Base-by-base conservation (phyloP, 2,888 invertebrate species). In the Metopia argyrocephala region DNA sequence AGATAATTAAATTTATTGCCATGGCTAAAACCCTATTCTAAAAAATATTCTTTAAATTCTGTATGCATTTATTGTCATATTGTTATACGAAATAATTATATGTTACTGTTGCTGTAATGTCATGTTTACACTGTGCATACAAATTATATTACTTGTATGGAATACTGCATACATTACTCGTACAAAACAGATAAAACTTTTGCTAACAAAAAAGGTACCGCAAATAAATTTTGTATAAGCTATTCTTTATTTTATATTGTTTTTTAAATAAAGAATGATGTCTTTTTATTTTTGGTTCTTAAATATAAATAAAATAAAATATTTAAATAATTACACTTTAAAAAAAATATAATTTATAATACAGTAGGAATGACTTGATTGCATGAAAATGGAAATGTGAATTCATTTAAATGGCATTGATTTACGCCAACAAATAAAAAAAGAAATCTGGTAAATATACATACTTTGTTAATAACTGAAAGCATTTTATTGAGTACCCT, bases 361-460 rank as follows among this genome's bases (percentile, higher is more conserved):
- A 45, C 71, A 59, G 78, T 6, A 38, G 38, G n/a, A n/a, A 59
- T 48, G 61, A 59, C 28, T 46, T 66, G 66, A 64, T 64, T 50
- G 74, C 23, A 48, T 69, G 31, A 28, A 28, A 74, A 79, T 69
- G 69, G 56, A 52, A 70, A 56, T 56, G 56, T 50, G 38, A 64
- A 59, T 62, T 38, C 68, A 64, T 25, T 65, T 31, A 73, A 80
- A 73, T 74, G 81, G 31, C 81, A 74, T 76, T 81, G 81, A 81
- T 74, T 78, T 70, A 74, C 54, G 59, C 59, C 31, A 65, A 57
- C 64, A 45, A 61, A 38, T 46, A 3, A 70, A 45, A 48, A n/a
- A 69, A 68, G 38, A 38, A 48, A 12, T 38, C 12, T 38, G 38
- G 12, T 15, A 0, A 1, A 38, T 3, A 38, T 38, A 12, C 15